Evolutionary conservation across 2,888 invertebrate species (phyloP).

Genomic region (Watsonalla cultraria): DNA sequence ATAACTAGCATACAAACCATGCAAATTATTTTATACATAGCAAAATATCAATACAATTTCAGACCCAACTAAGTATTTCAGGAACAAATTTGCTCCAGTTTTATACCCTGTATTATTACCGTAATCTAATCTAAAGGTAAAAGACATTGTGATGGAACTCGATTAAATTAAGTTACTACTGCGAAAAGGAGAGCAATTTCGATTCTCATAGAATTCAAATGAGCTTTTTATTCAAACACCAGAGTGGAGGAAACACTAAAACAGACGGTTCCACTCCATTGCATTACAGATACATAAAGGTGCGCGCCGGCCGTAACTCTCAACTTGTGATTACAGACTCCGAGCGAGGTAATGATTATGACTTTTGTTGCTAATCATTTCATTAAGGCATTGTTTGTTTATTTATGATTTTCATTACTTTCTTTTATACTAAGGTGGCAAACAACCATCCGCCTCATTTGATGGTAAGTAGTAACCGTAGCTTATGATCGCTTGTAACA

Average conservation of each 20-base stretch:
- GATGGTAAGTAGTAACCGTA: too few species aligned
- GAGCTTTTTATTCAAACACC: constrained; percentile 75
- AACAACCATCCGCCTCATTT: too few species aligned
- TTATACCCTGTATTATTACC: constrained; percentile 40
- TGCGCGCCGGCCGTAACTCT: constrained; percentile 32
- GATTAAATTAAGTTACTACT: constrained; percentile 76
- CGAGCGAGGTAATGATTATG: constrained; percentile 14
- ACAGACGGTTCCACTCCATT: constrained; percentile 55
- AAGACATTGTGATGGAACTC: constrained; percentile 65
- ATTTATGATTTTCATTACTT: neutral
- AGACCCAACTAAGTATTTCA: neutral
- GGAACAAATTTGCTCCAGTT: constrained; percentile 6
- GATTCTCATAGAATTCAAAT: constrained; percentile 77
- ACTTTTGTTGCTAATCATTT: neutral
- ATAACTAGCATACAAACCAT: too few species aligned
- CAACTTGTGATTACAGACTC: constrained; percentile 27
- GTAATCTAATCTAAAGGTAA: constrained; percentile 60
- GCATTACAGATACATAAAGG: constrained; percentile 37
- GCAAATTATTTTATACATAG: too few species aligned
- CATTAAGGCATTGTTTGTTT: neutral
- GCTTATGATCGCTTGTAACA: too few species aligned
- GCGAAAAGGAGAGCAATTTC: constrained; percentile 72
- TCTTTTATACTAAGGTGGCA: too few species aligned
- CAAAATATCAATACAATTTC: too few species aligned
- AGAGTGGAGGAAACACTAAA: constrained; percentile 61